Percentiles rank a stretch among this genome's conserved stretches.
phyloP scores from a whole-genome alignment of 2,113 vertebrate species.

The Shinisaurus crocodilurus region DNA sequence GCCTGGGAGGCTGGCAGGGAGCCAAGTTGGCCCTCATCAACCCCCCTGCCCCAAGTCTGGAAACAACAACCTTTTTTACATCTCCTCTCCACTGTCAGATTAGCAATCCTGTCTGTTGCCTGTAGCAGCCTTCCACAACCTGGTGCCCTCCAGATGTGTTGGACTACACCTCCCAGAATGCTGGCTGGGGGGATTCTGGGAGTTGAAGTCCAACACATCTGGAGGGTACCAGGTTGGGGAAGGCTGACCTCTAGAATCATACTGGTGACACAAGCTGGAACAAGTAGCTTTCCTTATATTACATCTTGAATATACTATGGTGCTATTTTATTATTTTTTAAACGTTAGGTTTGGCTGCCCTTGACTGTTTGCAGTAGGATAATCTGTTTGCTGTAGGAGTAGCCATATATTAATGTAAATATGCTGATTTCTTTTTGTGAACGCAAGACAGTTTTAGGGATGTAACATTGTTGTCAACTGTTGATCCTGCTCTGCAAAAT shows the following conservation, averaged over 20 bases:
- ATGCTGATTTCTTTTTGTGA: background rate
- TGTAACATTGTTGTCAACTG: background rate
- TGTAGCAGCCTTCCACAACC: background rate
- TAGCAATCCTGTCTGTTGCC: background rate
- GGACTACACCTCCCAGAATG: too few species aligned
- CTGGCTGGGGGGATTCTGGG: too few species aligned
- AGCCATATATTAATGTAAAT: background rate
- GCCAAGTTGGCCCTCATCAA: background rate
- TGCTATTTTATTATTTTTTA: background rate
- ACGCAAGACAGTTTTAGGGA: slow-evolving; percentile 21
- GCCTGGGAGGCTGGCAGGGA: background rate
- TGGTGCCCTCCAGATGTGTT: too few species aligned
- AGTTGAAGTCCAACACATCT: too few species aligned
- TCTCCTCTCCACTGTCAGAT: background rate
- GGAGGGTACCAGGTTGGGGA: too few species aligned
- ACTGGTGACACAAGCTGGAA: background rate
- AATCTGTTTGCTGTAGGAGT: background rate
- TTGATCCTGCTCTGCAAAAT: background rate
- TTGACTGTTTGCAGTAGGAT: slow-evolving; percentile 15
- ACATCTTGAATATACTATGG: background rate
- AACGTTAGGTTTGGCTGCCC: background rate
- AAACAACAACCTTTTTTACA: background rate
- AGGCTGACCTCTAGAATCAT: background rate
- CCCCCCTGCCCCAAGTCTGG: background rate
- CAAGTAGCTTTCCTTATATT: too few species aligned